Base-by-base conservation (phyloP, 2,797 vertebrate species). In the Cottoperca gobio region DNA sequence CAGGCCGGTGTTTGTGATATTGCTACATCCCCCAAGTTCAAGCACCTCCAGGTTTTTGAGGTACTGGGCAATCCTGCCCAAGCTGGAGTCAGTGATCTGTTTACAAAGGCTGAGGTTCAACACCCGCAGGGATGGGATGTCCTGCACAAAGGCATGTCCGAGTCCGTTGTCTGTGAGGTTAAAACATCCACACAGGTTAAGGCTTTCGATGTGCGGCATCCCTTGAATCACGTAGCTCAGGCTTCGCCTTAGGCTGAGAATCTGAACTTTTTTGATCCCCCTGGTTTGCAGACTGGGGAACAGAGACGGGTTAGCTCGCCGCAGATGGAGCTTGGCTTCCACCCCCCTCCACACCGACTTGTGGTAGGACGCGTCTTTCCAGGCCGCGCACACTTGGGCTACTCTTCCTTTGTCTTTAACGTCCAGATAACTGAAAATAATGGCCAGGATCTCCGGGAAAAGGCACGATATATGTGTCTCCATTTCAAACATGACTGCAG, bases 201-300 rank as follows among this genome's bases (percentile, higher is more conserved):
- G 96, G 94, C 97, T 99, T 92, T 99, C 97, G 91, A 99, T 99
- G 90, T 96, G 95, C 74, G 97, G 97, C 97, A 99, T 97, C 85
- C 97, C 97, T 89, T 99, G 98, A 84, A 99, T 98, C 89, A 99
- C 98, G 93, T 99, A 99, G 94, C 98, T 99, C 81, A 99, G 94
- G 89, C 97, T 99, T 89, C 97, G 95, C 86, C 97, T 95, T 75
- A 99, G 93, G 90, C 97, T 99, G 46, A 99, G 97, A 86, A 99
- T 99, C 96, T 99, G 97, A 50, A 99, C 96, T 73, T 97, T 95
- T 83, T 97, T 96, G 93, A 99, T 98, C 24, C 97, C 97, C 78
- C 97, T 93, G 85, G 97, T 96, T 93, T 98, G 97, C 87, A 99
- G 95, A 84, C 97, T 99, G 89, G 98, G 97, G 95, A 99, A 99